phyloP scores from a whole-genome alignment of 2,113 vertebrate genomes.

The Corvus cornix region DNA sequence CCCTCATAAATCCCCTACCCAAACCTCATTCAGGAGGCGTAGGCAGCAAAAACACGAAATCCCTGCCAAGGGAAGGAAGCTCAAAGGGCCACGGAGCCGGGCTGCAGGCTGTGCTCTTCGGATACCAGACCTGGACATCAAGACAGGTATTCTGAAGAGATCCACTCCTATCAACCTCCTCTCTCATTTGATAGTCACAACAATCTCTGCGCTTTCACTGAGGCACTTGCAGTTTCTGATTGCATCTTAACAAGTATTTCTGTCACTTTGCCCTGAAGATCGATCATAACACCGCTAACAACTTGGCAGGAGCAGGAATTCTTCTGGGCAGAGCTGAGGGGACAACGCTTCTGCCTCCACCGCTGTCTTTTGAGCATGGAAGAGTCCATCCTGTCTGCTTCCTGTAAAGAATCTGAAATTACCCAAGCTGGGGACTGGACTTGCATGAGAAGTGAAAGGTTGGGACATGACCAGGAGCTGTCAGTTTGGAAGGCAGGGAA shows the following conservation, averaged over 20 bases:
- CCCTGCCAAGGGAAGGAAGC: slow-evolving; percentile 57
- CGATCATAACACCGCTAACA: neutral
- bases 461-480: neutral
- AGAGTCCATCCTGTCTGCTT: neutral
- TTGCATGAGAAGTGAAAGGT: neutral
- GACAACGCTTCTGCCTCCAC: neutral
- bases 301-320: neutral
- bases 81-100: slow-evolving; percentile 58
- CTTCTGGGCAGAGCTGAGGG: neutral
- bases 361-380: neutral
- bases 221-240: neutral
- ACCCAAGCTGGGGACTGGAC: neutral
- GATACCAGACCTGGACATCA: slow-evolving; percentile 77
- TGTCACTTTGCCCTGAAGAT: slow-evolving; percentile 7
- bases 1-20: slow-evolving; percentile 76
- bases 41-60: slow-evolving; percentile 59
- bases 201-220: neutral
- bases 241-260: slow-evolving; percentile 30
- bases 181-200: neutral
- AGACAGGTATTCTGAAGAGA: slow-evolving; percentile 83
- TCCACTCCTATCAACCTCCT: neutral
- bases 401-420: neutral
- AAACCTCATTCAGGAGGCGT: slow-evolving; percentile 64
- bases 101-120: slow-evolving; percentile 64
- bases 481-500: neutral